A percentile compares a stretch with the other conserved stretches of the same genome.
These are phyloP conservation scores for Ylistrum balloti DNA, from an alignment of 1,140 invertebrate genomes.

Conservation along the genomic window DNA sequence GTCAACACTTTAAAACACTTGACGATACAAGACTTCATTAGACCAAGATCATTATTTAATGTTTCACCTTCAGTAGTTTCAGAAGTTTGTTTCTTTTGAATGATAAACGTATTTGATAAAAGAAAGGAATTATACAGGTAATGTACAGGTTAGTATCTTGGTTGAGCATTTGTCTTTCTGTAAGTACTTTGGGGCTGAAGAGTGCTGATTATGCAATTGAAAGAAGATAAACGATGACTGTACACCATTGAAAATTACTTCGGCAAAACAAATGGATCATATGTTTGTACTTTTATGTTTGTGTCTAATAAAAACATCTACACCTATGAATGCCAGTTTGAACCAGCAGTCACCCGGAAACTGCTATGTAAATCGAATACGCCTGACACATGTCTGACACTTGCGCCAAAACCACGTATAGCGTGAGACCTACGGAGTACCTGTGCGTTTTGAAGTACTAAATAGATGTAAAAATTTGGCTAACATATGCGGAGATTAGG, in stretches of 20 bases:
- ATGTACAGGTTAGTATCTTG: too few species aligned
- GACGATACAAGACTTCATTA: too few species aligned
- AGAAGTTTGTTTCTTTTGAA: too few species aligned
- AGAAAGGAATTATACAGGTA: too few species aligned
- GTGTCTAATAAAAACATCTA: background rate
- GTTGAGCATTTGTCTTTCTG: too few species aligned
- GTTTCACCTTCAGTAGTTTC: too few species aligned
- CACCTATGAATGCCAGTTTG: slow-evolving; percentile 3
- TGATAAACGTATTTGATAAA: too few species aligned
- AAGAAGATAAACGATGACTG: background rate
- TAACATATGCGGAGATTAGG: background rate
- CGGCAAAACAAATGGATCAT: background rate
- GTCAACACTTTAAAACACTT: too few species aligned
- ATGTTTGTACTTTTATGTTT: background rate
- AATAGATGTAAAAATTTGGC: background rate
- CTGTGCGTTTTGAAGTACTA: background rate
- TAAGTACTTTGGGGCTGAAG: too few species aligned
- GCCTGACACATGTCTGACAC: background rate
- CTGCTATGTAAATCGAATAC: background rate
- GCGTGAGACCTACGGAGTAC: background rate
- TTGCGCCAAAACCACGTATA: slow-evolving; percentile 30
- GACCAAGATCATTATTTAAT: too few species aligned
- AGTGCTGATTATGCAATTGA: background rate
- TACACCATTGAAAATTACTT: background rate
- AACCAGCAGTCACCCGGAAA: background rate